phyloP scores from a whole-genome alignment of 2,797 vertebrate genomes.

The Pangasius mekongensis region DNA sequence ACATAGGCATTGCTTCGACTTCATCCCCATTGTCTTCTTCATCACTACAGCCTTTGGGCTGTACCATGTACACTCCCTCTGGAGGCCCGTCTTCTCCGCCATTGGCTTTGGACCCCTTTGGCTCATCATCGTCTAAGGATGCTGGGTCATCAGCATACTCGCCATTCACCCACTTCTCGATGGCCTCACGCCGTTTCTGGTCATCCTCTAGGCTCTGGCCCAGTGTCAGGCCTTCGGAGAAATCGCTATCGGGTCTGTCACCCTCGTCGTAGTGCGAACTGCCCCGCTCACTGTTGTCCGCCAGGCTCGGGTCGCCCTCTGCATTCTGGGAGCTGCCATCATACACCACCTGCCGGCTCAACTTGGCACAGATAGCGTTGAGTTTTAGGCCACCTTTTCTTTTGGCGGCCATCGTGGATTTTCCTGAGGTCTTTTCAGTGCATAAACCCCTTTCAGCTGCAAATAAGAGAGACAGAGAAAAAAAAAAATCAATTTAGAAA shows the following conservation, averaged over 20 bases:
- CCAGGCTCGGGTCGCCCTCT: slow-evolving; percentile 75
- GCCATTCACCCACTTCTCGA: slow-evolving; percentile 98
- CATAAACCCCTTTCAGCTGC: slow-evolving; percentile 98
- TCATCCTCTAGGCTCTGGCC: slow-evolving; percentile 91
- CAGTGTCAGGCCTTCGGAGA: slow-evolving; percentile 76
- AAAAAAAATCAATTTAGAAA: slow-evolving; percentile 37
- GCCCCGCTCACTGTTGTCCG: slow-evolving; percentile 80
- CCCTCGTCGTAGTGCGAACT: slow-evolving; percentile 79
- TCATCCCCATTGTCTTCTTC: slow-evolving; percentile 87
- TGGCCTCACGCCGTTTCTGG: slow-evolving; percentile 93
- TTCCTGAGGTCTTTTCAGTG: slow-evolving; percentile 96
- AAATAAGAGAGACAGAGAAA: slow-evolving; percentile 38
- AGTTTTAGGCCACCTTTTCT: slow-evolving; percentile 99
- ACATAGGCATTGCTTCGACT: slow-evolving; percentile 66
- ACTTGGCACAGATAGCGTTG: slow-evolving; percentile 99
- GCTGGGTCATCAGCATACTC: slow-evolving; percentile 91
- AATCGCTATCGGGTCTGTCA: slow-evolving; percentile 74
- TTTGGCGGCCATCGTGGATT: slow-evolving; percentile 98
- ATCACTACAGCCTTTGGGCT: slow-evolving; percentile 95
- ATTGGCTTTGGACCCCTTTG: slow-evolving; percentile 69
- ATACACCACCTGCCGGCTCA: slow-evolving; percentile 97
- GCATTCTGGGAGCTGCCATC: slow-evolving; percentile 86
- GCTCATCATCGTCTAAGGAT: slow-evolving; percentile 65
- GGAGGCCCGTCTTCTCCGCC: slow-evolving; percentile 84
- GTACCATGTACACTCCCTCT: slow-evolving; percentile 96